Conservation (phyloP, 2,888 invertebrate genomes). For the Steinernema scapterisci region DNA sequence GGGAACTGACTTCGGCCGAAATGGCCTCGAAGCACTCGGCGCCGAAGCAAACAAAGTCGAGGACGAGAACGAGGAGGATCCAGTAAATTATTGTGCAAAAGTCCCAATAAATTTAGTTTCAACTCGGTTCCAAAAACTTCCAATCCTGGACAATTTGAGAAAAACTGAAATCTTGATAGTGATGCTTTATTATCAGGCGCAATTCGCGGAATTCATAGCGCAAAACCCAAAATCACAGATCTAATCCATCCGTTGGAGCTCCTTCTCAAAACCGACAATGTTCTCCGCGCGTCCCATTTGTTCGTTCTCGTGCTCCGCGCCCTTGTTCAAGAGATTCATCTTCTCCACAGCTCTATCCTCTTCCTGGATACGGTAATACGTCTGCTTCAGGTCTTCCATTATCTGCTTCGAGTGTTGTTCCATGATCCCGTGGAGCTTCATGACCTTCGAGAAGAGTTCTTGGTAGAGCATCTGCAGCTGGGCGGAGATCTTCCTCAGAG, state of each 20-base stretch:
- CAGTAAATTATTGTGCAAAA: slow-evolving; percentile 4
- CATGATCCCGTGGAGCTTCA: background rate
- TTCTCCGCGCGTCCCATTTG: background rate
- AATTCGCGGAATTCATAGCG: no score
- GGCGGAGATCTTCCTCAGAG: background rate
- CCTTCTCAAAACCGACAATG: background rate
- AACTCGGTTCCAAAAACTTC: no score
- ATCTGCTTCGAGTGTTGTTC: background rate
- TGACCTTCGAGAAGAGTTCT: background rate
- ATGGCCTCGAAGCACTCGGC: slow-evolving; percentile 16
- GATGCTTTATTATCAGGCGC: no score
- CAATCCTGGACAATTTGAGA: no score
- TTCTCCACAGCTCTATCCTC: background rate
- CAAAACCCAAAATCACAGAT: no score
- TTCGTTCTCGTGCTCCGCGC: background rate
- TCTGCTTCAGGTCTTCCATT: no score
- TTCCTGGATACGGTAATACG: background rate
- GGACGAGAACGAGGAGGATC: slow-evolving; percentile 9
- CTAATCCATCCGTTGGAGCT: background rate
- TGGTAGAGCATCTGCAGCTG: background rate
- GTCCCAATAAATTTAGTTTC: background rate
- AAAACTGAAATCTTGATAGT: no score
- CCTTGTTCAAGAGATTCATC: no score
- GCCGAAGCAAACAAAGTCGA: background rate
- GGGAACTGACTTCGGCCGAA: slow-evolving; percentile 4